Conservation (phyloP, 2,797 vertebrate species). For the Mormyrops boulengeri region DNA sequence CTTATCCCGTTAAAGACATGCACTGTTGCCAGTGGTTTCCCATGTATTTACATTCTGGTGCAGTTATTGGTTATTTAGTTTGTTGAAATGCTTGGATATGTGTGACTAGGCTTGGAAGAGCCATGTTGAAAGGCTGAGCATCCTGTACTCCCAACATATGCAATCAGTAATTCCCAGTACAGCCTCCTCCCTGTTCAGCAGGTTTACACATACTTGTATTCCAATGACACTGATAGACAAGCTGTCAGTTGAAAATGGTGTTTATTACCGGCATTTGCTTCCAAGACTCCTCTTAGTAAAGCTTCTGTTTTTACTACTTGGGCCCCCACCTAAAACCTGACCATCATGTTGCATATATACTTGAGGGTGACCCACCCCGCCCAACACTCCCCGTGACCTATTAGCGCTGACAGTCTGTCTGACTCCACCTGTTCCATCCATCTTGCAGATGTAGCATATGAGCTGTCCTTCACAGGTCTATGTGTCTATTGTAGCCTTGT, state of each 20-base stretch:
- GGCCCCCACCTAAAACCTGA: background rate
- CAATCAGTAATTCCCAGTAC: no score
- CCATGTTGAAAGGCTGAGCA: no score
- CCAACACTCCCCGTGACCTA: background rate
- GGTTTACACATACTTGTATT: background rate
- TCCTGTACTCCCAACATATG: no score
- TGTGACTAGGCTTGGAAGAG: no score
- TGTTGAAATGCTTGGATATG: no score
- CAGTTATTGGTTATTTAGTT: no score
- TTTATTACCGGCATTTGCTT: background rate
- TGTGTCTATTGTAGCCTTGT: background rate
- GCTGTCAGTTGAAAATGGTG: background rate
- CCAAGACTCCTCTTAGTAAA: background rate
- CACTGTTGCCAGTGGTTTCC: no score
- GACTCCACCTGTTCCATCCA: background rate
- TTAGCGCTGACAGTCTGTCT: background rate
- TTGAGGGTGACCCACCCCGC: background rate
- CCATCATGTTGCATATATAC: background rate
- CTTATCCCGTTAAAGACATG: no score
- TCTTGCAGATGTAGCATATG: background rate
- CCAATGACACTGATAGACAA: background rate
- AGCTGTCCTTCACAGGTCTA: background rate
- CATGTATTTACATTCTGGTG: no score
- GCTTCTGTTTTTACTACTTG: background rate
- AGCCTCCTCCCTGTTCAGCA: no score